Percentiles rank a stretch among this genome's conserved stretches.
Evolutionary conservation across 2,113 vertebrate species (phyloP).

Genomic region (Taurulus bubalis): DNA sequence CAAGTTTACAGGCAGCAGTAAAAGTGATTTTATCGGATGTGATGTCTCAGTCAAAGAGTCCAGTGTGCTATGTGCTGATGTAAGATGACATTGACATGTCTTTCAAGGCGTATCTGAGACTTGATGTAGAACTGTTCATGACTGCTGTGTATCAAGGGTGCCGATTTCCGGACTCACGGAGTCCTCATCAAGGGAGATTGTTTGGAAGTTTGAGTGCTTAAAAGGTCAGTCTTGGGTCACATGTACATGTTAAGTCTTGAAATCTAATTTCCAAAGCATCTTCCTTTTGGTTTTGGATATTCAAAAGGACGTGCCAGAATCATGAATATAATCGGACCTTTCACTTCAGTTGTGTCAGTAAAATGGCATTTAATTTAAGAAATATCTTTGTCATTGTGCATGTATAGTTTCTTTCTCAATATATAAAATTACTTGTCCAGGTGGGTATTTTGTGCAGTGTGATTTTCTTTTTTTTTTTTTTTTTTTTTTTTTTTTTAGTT

Average conservation of each 20-base stretch:
- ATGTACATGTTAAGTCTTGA: not conserved
- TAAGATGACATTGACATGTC: conserved; percentile 23
- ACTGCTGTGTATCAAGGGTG: not conserved
- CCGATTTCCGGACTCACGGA: not conserved
- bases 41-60: conserved; percentile 18
- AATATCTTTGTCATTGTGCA: not conserved
- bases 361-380: conserved; percentile 34
- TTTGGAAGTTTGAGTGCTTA: not conserved
- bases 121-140: conserved; percentile 11
- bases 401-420: conserved; percentile 22
- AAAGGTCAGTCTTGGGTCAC: conserved; percentile 19
- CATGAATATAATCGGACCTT: not conserved
- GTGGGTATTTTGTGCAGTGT: conserved; percentile 32
- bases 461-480: too few relatives aligned
- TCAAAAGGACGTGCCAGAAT: conserved; percentile 16
- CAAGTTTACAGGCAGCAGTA: conserved; percentile 10
- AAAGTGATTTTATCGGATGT: conserved; percentile 27
- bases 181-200: not conserved
- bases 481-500: too few relatives aligned
- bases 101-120: conserved; percentile 23
- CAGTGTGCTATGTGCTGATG: conserved; percentile 3
- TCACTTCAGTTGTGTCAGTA: conserved; percentile 22
- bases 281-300: conserved; percentile 27
- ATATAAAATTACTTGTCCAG: conserved; percentile 24
- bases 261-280: conserved; percentile 5